Percentiles rank a stretch among this genome's conserved stretches.
phyloP scores from a whole-genome alignment of 2,888 invertebrate genomes.

The Macrophya alboannulata region DNA sequence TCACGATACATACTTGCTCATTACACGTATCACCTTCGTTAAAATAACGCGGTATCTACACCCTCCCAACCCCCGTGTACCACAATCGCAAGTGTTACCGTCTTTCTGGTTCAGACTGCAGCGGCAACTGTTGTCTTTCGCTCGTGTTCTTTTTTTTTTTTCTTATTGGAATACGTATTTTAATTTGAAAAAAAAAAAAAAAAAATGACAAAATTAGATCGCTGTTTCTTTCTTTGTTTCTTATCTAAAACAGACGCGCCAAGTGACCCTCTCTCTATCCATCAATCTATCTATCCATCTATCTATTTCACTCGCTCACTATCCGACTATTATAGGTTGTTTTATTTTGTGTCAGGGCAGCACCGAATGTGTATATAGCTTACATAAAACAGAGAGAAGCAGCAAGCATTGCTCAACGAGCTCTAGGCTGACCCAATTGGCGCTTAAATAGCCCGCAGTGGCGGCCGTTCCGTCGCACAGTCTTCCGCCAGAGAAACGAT shows the following conservation, averaged over 20 bases:
- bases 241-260: slow-evolving; percentile 18
- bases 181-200: neutral
- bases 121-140: too few species aligned
- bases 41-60: too few species aligned
- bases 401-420: slow-evolving; percentile 51
- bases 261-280: neutral
- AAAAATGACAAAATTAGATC: neutral
- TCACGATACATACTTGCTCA: too few species aligned
- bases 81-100: too few species aligned
- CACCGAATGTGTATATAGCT: neutral
- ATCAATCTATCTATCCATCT: too few species aligned
- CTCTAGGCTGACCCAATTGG: slow-evolving; percentile 70
- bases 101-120: too few species aligned
- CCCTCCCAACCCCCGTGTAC: too few species aligned
- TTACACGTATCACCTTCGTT: too few species aligned
- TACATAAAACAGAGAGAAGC: slow-evolving; percentile 41
- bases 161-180: too few species aligned
- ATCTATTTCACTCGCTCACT: too few species aligned
- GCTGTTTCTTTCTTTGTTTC: neutral
- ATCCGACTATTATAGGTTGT: neutral
- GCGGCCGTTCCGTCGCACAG: slow-evolving; percentile 58
- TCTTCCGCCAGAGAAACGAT: slow-evolving; percentile 62
- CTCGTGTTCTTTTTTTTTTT: too few species aligned
- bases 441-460: slow-evolving; percentile 70
- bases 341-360: slow-evolving; percentile 34